phyloP scores from a whole-genome alignment of 2,797 vertebrate genomes.

The Galagoides demidoff region DNA sequence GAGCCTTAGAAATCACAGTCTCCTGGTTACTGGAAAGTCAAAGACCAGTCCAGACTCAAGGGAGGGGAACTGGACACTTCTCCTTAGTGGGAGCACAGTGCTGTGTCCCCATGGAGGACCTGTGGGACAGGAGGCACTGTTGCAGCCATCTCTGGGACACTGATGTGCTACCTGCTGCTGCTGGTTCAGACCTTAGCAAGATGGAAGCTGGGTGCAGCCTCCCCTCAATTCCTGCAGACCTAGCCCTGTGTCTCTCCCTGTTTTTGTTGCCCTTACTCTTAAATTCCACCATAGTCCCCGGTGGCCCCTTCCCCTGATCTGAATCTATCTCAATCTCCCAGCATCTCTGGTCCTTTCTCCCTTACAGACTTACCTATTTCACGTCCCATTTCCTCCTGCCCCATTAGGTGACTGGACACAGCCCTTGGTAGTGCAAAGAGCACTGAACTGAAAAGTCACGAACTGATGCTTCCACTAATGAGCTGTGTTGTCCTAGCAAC shows the following conservation, averaged over 20 bases:
- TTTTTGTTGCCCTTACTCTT: not conserved
- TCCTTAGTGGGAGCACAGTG: not conserved
- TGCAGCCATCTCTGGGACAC: not conserved
- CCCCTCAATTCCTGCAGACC: not conserved
- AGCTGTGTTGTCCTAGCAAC: not conserved
- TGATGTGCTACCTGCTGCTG: not conserved
- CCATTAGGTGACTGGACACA: slow-evolving; percentile 14
- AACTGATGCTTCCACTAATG: not conserved
- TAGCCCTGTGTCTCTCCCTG: not conserved
- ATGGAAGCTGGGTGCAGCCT: not conserved
- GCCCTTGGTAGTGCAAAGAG: not conserved
- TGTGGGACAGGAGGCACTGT: not conserved
- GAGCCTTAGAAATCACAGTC: not conserved
- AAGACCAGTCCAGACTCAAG: not conserved
- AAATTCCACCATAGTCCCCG: not conserved
- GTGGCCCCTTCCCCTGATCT: not conserved
- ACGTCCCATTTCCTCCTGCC: slow-evolving; percentile 39
- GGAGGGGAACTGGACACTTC: not conserved
- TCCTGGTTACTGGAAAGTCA: not conserved
- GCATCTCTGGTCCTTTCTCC: slow-evolving; percentile 18
- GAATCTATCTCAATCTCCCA: not conserved
- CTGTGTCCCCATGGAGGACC: not conserved
- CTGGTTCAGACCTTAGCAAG: not conserved
- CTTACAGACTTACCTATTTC: slow-evolving; percentile 25
- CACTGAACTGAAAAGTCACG: slow-evolving; percentile 41